Conservation (phyloP, 2,113 vertebrate species). For the Microtus ochrogaster region DNA sequence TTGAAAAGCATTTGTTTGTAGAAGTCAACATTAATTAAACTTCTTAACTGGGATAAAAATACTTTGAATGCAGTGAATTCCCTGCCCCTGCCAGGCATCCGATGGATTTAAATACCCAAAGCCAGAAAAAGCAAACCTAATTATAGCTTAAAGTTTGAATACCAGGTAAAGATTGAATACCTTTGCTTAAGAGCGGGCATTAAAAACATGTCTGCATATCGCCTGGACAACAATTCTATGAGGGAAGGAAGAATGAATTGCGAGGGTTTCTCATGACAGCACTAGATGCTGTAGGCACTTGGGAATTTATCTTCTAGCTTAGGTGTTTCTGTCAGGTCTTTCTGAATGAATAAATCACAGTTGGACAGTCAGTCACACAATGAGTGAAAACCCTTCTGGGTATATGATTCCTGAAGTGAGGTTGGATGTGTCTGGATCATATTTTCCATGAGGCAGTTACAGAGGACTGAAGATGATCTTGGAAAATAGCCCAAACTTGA, state of each 20-base stretch:
- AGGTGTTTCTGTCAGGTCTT: not conserved
- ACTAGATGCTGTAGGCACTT: not conserved
- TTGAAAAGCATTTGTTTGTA: constrained; percentile 57
- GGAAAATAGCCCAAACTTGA: not conserved
- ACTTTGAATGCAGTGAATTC: not conserved
- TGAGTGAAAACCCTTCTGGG: not conserved
- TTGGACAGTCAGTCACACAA: not conserved
- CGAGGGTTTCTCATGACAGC: not conserved
- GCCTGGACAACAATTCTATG: not conserved
- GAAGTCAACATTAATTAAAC: constrained; percentile 77
- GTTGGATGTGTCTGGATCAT: not conserved
- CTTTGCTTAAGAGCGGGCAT: constrained; percentile 7
- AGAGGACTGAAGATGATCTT: not conserved
- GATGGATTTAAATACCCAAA: constrained; percentile 38
- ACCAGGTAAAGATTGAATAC: not conserved
- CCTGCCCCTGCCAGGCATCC: not conserved
- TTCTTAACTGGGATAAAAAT: constrained; percentile 62
- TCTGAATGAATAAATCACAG: not conserved
- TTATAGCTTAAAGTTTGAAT: not conserved
- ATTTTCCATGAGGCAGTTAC: not conserved
- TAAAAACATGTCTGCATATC: constrained; percentile 11
- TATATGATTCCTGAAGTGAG: not conserved
- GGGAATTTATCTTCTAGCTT: not conserved
- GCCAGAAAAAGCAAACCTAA: constrained; percentile 34
- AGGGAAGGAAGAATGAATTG: not conserved